These are phyloP conservation scores for Protophormia terraenovae DNA, from an alignment of 2,888 invertebrate genomes.

Conservation along the genomic window DNA sequence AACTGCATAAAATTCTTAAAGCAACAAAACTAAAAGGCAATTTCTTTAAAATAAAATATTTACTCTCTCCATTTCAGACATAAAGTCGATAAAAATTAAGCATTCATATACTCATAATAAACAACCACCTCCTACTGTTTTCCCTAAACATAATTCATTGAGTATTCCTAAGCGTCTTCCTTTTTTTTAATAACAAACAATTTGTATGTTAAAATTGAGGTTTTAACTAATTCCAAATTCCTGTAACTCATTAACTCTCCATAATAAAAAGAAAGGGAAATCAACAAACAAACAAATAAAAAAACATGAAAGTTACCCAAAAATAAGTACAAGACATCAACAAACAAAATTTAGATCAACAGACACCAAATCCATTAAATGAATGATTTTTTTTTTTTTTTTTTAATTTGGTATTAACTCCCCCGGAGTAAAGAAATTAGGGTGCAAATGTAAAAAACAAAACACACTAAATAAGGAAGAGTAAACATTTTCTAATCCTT, in stretches of 20 bases:
- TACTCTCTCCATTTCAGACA: neutral
- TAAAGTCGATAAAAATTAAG: neutral
- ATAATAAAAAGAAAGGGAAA: neutral
- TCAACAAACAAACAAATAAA: neutral
- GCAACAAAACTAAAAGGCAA: too few relatives aligned
- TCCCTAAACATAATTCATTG: too few relatives aligned
- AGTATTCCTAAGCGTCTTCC: too few relatives aligned
- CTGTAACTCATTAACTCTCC: constrained; percentile 4
- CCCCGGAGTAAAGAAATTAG: neutral
- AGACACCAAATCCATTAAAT: constrained; percentile 43
- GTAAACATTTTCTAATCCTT: constrained; percentile 21
- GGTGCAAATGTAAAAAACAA: neutral
- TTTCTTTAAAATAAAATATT: too few relatives aligned
- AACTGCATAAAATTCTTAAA: too few relatives aligned
- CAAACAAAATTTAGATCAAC: constrained; percentile 22
- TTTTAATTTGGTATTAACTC: neutral
- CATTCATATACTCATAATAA: neutral
- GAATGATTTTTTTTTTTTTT: constrained; percentile 25
- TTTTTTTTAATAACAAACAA: neutral
- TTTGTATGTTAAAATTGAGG: neutral
- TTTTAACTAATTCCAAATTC: neutral
- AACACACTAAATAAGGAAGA: neutral
- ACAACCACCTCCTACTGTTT: neutral
- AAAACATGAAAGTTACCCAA: neutral
- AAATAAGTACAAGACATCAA: neutral